Evolutionary conservation across 2,797 vertebrate species (phyloP).

Genomic region (Falco cherrug): DNA sequence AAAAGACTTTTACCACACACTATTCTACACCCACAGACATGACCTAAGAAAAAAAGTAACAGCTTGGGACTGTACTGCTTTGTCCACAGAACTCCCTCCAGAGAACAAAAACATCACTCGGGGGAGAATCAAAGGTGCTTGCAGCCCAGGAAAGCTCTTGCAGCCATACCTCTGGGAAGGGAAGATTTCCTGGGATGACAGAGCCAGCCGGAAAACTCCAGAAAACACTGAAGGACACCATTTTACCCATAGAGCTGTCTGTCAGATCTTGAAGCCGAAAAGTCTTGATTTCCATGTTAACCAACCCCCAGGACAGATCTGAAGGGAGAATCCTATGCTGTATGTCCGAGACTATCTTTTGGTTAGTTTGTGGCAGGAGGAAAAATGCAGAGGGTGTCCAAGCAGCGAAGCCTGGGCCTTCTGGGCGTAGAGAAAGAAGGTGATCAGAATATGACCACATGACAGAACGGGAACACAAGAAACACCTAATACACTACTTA

Average conservation of each 20-base stretch:
- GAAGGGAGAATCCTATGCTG: neutral
- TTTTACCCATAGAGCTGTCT: neutral
- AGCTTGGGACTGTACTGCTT: neutral
- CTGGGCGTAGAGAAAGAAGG: neutral
- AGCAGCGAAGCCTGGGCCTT: neutral
- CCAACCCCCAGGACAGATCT: neutral
- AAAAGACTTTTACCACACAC: neutral
- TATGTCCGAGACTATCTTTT: neutral
- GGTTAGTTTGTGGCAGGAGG: neutral
- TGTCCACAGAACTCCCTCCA: neutral
- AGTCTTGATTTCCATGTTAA: neutral
- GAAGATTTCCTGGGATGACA: neutral
- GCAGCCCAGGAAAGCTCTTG: neutral
- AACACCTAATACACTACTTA: neutral
- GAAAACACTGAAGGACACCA: neutral
- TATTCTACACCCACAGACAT: neutral
- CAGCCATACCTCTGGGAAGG: neutral
- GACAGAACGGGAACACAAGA: neutral
- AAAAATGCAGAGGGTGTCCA: rapidly evolving
- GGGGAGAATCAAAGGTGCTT: neutral
- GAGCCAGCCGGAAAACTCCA: neutral
- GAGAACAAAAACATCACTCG: neutral
- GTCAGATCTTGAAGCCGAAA: neutral
- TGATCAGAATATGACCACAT: neutral
- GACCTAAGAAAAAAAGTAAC: neutral